These are phyloP conservation scores for Pediacus dermestoides DNA, from an alignment of 2,888 invertebrate genomes.

Conservation along the genomic window DNA sequence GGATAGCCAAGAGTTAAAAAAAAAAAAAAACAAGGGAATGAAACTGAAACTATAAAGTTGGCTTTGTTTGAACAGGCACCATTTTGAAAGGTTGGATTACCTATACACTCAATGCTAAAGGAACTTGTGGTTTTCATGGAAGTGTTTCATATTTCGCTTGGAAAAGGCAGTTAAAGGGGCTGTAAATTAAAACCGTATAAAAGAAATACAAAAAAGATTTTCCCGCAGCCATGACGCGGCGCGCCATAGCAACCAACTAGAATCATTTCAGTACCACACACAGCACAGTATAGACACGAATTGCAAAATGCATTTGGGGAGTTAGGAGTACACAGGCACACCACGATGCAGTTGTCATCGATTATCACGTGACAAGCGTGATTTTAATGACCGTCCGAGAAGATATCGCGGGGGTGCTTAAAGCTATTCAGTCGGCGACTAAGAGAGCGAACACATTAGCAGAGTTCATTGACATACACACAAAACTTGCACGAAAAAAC, in stretches of 20 bases:
- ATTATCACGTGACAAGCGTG: constrained; percentile 67
- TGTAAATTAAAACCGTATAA: too few relatives aligned
- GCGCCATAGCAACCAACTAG: constrained; percentile 14
- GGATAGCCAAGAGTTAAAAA: constrained; percentile 11
- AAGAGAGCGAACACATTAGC: constrained; percentile 32
- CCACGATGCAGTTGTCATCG: constrained; percentile 63
- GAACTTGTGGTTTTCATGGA: too few relatives aligned
- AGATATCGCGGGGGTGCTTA: constrained; percentile 57
- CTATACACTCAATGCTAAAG: too few relatives aligned
- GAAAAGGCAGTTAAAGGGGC: too few relatives aligned
- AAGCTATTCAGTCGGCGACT: constrained; percentile 36
- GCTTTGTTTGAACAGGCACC: constrained; percentile 57
- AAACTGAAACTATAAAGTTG: constrained; percentile 29
- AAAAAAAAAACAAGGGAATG: constrained; percentile 18
- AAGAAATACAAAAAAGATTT: constrained; percentile 23
- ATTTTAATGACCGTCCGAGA: constrained; percentile 62
- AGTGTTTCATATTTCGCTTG: too few relatives aligned
- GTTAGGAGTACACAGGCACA: constrained; percentile 25
- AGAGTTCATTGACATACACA: constrained; percentile 45
- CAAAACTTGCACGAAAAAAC: constrained; percentile 21
- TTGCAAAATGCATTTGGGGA: constrained; percentile 40
- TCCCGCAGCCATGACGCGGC: constrained; percentile 43
- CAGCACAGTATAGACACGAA: constrained; percentile 48
- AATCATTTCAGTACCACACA: constrained; percentile 30
- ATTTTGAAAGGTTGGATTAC: constrained; percentile 69